Evolutionary conservation across 2,888 invertebrate species (phyloP).

Genomic region (Busseola fusca): DNA sequence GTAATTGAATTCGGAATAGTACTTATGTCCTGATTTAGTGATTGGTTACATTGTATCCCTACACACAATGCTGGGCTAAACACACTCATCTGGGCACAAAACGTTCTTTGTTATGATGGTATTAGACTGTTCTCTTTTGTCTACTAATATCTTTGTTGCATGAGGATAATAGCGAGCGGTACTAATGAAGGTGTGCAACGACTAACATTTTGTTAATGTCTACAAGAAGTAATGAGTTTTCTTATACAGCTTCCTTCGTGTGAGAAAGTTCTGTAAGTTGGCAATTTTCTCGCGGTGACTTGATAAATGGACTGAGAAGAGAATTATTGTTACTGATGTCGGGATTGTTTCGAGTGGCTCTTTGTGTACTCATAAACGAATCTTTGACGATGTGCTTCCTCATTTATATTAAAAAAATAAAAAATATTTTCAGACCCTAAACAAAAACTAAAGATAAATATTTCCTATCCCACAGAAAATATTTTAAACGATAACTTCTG

Average conservation of each 20-base stretch:
- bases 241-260: constrained; percentile 10
- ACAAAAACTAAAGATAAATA: not conserved
- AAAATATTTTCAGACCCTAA: not conserved
- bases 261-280: not conserved
- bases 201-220: constrained; percentile 32
- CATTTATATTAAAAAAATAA: not conserved
- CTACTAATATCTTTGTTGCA: constrained; percentile 51
- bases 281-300: not conserved
- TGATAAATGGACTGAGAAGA: not conserved
- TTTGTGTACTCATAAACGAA: no score
- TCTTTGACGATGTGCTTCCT: no score
- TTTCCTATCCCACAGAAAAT: not conserved
- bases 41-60: constrained; percentile 52
- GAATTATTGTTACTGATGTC: not conserved
- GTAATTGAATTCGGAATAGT: constrained; percentile 45
- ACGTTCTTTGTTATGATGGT: constrained; percentile 25
- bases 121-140: constrained; percentile 42
- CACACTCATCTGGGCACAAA: constrained; percentile 35
- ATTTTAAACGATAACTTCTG: not conserved
- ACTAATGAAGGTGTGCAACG: constrained; percentile 47
- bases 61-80: constrained; percentile 38
- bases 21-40: constrained; percentile 46
- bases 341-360: not conserved
- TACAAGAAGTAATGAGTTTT: constrained; percentile 30
- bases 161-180: constrained; percentile 27